These are phyloP conservation scores for Cynocephalus volans DNA, from an alignment of 2,113 vertebrate species.

Conservation along the genomic window DNA sequence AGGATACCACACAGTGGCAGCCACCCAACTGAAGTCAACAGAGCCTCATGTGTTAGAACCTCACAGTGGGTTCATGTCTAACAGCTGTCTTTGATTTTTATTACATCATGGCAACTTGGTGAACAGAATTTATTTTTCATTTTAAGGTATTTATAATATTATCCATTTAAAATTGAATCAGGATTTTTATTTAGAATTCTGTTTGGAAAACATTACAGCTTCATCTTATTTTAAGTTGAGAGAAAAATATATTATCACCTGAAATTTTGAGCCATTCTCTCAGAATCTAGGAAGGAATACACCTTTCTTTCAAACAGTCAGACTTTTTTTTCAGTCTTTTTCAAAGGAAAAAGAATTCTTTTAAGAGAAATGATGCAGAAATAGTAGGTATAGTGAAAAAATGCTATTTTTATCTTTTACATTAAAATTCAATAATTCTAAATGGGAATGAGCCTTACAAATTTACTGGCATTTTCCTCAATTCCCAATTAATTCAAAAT, in stretches of 20 bases:
- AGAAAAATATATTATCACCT: background rate
- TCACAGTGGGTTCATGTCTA: background rate
- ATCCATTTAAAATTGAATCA: background rate
- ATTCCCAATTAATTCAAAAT: background rate
- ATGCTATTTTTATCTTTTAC: background rate
- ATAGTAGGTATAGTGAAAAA: background rate
- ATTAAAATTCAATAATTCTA: conserved; percentile 6
- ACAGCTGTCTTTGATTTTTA: conserved; percentile 12
- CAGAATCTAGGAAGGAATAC: background rate
- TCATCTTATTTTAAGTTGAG: background rate
- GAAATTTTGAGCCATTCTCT: background rate
- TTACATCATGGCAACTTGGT: background rate
- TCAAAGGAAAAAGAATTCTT: too few species aligned
- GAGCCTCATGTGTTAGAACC: background rate
- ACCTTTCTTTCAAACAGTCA: background rate
- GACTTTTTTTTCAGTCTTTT: background rate
- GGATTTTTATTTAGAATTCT: conserved; percentile 58
- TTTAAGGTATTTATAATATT: background rate
- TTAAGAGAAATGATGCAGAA: background rate
- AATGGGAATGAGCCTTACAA: background rate
- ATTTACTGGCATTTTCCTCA: background rate
- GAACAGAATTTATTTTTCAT: background rate
- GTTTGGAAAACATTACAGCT: background rate
- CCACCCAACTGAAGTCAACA: background rate
- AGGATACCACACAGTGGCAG: background rate